Conservation (phyloP, 1,140 invertebrate species). For the Dolichoris vasculosae region DNA sequence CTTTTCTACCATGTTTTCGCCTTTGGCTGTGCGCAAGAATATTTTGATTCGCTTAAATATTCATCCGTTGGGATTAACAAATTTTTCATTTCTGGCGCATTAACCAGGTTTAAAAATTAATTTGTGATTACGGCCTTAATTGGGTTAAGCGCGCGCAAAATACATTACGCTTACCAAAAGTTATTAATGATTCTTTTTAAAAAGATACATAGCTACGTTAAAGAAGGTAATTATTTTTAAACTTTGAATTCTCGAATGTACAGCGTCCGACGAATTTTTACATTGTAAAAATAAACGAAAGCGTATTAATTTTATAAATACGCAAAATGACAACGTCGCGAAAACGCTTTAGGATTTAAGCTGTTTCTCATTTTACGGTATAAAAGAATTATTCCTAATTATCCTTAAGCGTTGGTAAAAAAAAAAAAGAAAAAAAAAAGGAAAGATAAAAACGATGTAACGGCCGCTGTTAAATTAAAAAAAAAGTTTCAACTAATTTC, state of each 20-base stretch:
- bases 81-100: not conserved
- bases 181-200: not conserved
- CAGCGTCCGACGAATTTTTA: no score
- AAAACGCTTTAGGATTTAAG: no score
- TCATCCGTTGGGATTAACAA: not conserved
- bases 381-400: no score
- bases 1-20: not conserved
- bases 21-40: not conserved
- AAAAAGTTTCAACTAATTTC: not conserved
- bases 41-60: slow-evolving; percentile 21
- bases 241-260: not conserved
- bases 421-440: no score
- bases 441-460: not conserved
- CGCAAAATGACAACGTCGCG: no score
- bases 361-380: no score
- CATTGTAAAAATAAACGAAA: no score
- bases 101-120: slow-evolving; percentile 4
- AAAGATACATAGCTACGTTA: not conserved
- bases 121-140: not conserved
- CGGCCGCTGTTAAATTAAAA: not conserved
- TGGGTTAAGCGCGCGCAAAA: not conserved
- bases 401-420: no score
- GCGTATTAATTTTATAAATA: no score
- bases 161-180: not conserved
- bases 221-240: not conserved